phyloP scores from a whole-genome alignment of 2,888 invertebrate species.

The Trissoscelio sp. region DNA sequence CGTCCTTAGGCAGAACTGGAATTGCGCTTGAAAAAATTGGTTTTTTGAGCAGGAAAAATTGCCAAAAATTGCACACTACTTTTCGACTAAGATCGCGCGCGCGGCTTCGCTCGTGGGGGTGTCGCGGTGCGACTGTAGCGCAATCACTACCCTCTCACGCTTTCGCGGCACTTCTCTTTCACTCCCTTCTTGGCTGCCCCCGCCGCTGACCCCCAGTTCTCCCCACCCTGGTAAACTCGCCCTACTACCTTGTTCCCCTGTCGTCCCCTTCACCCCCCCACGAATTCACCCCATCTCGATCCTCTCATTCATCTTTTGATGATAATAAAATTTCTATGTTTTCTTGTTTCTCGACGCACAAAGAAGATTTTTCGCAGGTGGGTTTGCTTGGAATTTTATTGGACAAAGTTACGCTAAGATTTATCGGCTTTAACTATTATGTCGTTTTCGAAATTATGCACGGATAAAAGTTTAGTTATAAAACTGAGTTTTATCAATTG shows the following conservation, averaged over 20 bases:
- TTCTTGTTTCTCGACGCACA: slow-evolving; percentile 45
- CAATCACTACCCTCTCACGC: slow-evolving; percentile 81
- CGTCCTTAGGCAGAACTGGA: no score
- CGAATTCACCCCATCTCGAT: slow-evolving; percentile 9
- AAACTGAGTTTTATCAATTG: slow-evolving; percentile 52
- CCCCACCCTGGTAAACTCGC: slow-evolving; percentile 38
- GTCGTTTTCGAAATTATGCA: slow-evolving; percentile 46
- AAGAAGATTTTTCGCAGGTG: slow-evolving; percentile 46
- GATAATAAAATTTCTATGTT: slow-evolving; percentile 55
- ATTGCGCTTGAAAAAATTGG: no score
- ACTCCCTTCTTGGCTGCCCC: slow-evolving; percentile 60
- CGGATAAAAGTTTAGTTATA: slow-evolving; percentile 49
- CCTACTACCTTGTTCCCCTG: no score
- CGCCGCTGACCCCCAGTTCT: slow-evolving; percentile 65
- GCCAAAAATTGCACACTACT: slow-evolving; percentile 41
- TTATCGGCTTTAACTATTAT: slow-evolving; percentile 48
- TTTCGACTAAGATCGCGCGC: slow-evolving; percentile 71
- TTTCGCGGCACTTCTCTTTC: slow-evolving; percentile 74
- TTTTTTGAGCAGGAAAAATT: no score
- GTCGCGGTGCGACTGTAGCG: slow-evolving; percentile 83
- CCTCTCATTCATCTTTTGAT: slow-evolving; percentile 64
- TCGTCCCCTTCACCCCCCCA: slow-evolving; percentile 43
- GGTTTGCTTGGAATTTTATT: slow-evolving; percentile 46
- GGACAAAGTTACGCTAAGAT: slow-evolving; percentile 48
- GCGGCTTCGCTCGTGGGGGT: slow-evolving; percentile 80